Base-by-base conservation (phyloP, 2,888 invertebrate genomes). In the Napeogenes inachia region DNA sequence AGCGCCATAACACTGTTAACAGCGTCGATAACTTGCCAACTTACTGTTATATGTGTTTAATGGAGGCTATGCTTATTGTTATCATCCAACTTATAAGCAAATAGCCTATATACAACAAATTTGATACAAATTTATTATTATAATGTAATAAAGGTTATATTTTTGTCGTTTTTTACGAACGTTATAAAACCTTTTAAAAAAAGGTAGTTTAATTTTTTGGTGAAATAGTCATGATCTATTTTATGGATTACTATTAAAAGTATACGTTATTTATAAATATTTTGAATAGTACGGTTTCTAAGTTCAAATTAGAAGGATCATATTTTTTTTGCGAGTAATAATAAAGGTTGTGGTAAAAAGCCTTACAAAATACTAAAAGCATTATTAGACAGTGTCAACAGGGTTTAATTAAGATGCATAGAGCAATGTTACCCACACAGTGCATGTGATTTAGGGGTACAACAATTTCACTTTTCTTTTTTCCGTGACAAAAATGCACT, bases 401-500 rank as follows among this genome's bases (percentile, higher is more conserved):
- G 30, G 30, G 56, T 66, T 66, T 64, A 66, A 66, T 66, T 62
- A 66, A 66, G 66, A 66, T 58, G 62, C 58, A 66, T 57, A 60
- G 66, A 21, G 30, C 50, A 50, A n/a, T 30, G 30, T 42, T 10
- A 42, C 12, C 21, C n/a, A 50, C 21, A 50, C n/a, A 50, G 10
- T 50, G 30, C 30, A 21, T 6, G 50, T 50, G 50, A 50, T 50
- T 50, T 50, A 50, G 50, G 21, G 50, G 30, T 30, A 50, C 30
- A 21, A 50, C 50, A 50, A 30, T 30, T 12, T 50, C 21, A 21
- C 10, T 50, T 50, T 5, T 13, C 30, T 6, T 30, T 50, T 21
- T 30, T 30, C 21, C 30, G 30, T 30, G 2, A 50, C 30, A 50
- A 30, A 50, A n/a, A 12, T 50, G 42, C 42, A 42, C 42, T 21